Conservation (phyloP, 1,140 invertebrate genomes). For the Drosophila lini region DNA sequence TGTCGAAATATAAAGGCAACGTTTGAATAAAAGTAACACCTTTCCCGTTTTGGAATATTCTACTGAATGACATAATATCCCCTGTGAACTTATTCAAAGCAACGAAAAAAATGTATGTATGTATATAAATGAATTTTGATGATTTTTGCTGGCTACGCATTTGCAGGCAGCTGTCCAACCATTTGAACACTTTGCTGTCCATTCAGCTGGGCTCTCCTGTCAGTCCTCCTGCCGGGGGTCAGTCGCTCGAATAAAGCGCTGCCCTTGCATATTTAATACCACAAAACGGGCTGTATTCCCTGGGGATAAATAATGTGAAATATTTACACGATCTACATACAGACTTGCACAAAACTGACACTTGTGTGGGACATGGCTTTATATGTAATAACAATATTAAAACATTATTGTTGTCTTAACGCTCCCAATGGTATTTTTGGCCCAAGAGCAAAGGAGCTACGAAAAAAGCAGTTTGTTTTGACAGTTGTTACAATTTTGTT, state of each 20-base stretch:
- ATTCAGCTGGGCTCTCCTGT: slow-evolving; percentile 42
- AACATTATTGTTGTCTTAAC: slow-evolving; percentile 52
- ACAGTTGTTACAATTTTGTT: slow-evolving; percentile 58
- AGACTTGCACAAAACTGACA: slow-evolving; percentile 35
- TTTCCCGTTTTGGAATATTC: neutral
- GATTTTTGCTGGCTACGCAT: slow-evolving; percentile 62
- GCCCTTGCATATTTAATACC: slow-evolving; percentile 74
- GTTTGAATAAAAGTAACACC: neutral
- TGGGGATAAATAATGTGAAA: slow-evolving; percentile 73
- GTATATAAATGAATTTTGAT: slow-evolving; percentile 39
- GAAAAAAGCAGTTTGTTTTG: slow-evolving; percentile 45
- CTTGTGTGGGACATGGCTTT: slow-evolving; percentile 17
- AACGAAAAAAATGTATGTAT: neutral
- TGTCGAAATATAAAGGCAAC: neutral
- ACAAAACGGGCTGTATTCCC: slow-evolving; percentile 47
- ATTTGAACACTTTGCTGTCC: slow-evolving; percentile 59
- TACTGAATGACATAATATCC: neutral
- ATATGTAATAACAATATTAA: slow-evolving; percentile 53
- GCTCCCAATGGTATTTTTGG: slow-evolving; percentile 23
- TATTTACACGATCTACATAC: slow-evolving; percentile 59
- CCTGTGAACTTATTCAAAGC: neutral
- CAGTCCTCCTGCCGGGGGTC: slow-evolving; percentile 46
- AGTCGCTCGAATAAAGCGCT: slow-evolving; percentile 65
- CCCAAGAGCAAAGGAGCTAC: neutral
- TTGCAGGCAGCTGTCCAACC: slow-evolving; percentile 66